Conservation (phyloP, 2,113 vertebrate genomes). For the Calyptomena viridis region DNA sequence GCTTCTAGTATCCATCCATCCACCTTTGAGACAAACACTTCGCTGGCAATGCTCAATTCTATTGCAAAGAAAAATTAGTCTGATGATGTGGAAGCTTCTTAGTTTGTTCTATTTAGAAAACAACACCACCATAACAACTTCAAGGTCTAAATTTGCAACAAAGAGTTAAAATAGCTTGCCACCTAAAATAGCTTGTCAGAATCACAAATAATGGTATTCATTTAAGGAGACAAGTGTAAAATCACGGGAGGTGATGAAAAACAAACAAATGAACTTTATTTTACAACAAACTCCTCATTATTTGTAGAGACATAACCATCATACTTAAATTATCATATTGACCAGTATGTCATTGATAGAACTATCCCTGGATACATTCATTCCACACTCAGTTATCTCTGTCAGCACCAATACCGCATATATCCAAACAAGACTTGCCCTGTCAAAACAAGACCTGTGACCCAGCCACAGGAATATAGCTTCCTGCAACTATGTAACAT, state of each 20-base stretch:
- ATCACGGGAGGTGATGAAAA: not conserved
- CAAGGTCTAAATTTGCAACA: not conserved
- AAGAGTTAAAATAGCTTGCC: not conserved
- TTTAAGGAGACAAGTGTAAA: not conserved
- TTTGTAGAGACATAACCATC: not conserved
- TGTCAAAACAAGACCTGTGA: conserved; percentile 40
- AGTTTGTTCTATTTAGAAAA: not conserved
- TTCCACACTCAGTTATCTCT: not conserved
- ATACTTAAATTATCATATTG: not conserved
- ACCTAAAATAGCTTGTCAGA: not conserved
- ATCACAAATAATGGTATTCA: not conserved
- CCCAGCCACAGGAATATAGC: not conserved
- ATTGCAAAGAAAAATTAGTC: not conserved
- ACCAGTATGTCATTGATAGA: not conserved
- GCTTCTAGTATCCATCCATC: not conserved
- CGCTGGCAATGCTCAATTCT: not conserved
- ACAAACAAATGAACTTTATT: not conserved
- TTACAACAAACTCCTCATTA: not conserved
- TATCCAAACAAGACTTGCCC: conserved; percentile 9
- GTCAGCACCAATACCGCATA: not conserved
- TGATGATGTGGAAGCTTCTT: not conserved
- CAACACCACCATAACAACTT: not conserved
- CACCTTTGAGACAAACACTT: not conserved
- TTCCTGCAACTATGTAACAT: not conserved
- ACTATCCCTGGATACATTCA: not conserved